Conservation (phyloP, 2,113 vertebrate species). For the Gobio gobio region DNA sequence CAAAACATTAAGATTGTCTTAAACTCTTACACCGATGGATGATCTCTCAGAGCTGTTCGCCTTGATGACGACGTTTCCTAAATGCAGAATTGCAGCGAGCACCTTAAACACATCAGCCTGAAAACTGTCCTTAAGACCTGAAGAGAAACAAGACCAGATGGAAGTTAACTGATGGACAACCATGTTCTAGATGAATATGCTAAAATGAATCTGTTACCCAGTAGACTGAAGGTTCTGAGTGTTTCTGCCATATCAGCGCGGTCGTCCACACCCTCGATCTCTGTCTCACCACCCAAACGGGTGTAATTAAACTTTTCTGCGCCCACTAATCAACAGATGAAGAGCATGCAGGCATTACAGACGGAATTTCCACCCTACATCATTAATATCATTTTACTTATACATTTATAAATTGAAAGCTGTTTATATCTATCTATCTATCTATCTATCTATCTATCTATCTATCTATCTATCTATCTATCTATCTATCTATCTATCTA, state of each 20-base stretch:
- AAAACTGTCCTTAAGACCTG: conserved; percentile 87
- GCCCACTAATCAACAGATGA: conserved; percentile 71
- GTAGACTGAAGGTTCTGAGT: conserved; percentile 83
- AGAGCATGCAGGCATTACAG: not conserved
- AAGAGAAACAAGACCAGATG: not conserved
- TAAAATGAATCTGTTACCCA: conserved; percentile 76
- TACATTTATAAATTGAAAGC: not conserved
- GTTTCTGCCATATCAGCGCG: conserved; percentile 87
- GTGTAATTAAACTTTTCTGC: conserved; percentile 92
- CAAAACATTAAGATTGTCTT: not conserved
- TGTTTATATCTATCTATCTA: too few species aligned
- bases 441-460: not conserved
- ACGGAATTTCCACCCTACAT: not conserved
- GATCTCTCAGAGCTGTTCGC: conserved; percentile 82
- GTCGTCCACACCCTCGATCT: conserved; percentile 89
- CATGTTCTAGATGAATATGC: not conserved
- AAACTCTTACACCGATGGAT: conserved; percentile 82
- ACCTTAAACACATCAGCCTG: conserved; percentile 89
- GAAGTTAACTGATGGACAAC: not conserved
- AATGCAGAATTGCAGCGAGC: conserved; percentile 90
- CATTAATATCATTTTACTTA: not conserved
- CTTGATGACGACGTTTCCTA: conserved; percentile 88
- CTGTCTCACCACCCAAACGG: conserved; percentile 80
- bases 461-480: not conserved
- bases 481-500: not conserved